phyloP scores from a whole-genome alignment of 1,140 invertebrate species.

The Delia radicum region DNA sequence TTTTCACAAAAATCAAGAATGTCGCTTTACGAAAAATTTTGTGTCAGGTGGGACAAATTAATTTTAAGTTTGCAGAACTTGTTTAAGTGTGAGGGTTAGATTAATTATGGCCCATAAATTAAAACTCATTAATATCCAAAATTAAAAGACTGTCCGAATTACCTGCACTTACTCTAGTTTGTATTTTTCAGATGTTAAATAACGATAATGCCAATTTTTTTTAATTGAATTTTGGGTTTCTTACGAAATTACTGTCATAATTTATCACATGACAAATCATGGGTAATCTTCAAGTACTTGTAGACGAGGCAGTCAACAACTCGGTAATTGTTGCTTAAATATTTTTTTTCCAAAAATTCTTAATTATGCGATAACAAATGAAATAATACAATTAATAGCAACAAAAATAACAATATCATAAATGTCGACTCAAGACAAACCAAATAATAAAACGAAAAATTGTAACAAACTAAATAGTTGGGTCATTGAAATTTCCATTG shows the following conservation, averaged over 20 bases:
- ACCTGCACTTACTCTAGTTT: too few relatives aligned
- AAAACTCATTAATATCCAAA: too few relatives aligned
- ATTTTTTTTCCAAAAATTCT: neutral
- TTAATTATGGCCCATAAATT: too few relatives aligned
- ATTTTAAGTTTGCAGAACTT: too few relatives aligned
- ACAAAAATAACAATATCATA: neutral
- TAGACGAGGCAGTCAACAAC: neutral
- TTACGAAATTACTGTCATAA: neutral
- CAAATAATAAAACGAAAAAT: neutral
- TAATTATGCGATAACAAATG: neutral
- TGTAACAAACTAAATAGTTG: neutral
- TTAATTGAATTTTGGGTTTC: neutral
- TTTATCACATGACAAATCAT: neutral
- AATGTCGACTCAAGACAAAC: too few relatives aligned
- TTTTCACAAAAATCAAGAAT: too few relatives aligned
- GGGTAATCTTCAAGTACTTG: neutral
- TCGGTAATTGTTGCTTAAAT: too few relatives aligned
- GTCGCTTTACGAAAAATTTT: too few relatives aligned
- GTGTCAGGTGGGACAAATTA: too few relatives aligned
- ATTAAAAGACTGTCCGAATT: too few relatives aligned
- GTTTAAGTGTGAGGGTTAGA: too few relatives aligned
- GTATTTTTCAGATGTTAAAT: neutral
- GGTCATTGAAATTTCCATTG: constrained; percentile 1
- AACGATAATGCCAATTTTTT: neutral
- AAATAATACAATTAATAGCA: neutral